A percentile compares a stretch with the other conserved stretches of the same genome.
These are phyloP conservation scores for Tyrannus savana DNA, from an alignment of 2,113 vertebrate species.

Conservation along the genomic window DNA sequence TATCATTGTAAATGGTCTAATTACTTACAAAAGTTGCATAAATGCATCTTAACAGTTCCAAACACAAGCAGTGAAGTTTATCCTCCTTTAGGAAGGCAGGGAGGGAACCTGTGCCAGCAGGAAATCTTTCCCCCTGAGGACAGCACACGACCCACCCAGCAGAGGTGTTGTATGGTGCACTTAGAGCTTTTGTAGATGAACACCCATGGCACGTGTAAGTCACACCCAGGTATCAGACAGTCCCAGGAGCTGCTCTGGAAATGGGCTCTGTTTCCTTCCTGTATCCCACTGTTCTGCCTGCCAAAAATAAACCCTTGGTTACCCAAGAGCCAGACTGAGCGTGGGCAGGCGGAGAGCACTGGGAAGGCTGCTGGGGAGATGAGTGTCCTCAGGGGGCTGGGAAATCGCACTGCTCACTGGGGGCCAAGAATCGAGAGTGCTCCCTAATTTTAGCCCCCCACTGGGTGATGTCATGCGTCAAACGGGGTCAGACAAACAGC, in stretches of 20 bases:
- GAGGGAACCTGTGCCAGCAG: not conserved
- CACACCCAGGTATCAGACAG: not conserved
- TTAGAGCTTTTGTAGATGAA: not conserved
- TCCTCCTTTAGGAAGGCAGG: not conserved
- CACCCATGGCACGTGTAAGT: not conserved
- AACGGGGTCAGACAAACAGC: not conserved
- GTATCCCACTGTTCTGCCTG: not conserved
- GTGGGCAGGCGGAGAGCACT: slow-evolving; percentile 2
- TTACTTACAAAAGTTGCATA: not conserved
- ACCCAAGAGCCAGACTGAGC: slow-evolving; percentile 54
- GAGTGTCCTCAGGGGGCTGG: not conserved
- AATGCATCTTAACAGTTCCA: not conserved
- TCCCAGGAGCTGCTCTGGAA: not conserved
- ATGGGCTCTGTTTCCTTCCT: not conserved
- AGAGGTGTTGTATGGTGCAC: no score
- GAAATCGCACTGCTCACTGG: not conserved
- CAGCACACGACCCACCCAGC: not conserved
- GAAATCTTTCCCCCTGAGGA: not conserved
- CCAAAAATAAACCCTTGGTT: slow-evolving; percentile 19
- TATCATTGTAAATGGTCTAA: not conserved
- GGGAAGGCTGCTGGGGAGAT: not conserved
- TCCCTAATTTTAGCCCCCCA: slow-evolving; percentile 7
- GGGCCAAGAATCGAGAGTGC: not conserved
- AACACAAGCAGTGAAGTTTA: not conserved
- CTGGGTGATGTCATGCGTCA: not conserved